Conservation (phyloP, 2,113 vertebrate species). For the Oreochromis spilurus region DNA sequence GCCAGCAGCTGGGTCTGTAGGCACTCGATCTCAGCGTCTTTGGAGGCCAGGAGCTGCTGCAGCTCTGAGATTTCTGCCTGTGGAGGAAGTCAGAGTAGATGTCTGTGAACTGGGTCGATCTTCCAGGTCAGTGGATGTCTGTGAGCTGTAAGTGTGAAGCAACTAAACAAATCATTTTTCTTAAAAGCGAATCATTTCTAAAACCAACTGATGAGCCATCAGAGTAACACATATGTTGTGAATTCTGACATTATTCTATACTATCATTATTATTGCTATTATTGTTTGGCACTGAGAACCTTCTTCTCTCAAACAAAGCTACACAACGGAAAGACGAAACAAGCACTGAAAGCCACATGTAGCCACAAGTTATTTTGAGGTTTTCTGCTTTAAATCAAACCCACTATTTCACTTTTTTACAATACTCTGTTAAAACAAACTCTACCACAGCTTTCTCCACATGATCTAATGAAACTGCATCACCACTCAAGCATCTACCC, state of each 20-base stretch:
- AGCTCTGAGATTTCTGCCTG: constrained; percentile 91
- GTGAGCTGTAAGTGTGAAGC: not conserved
- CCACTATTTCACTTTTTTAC: not conserved
- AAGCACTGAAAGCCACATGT: not conserved
- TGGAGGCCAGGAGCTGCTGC: constrained; percentile 84
- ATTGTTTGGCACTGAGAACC: not conserved
- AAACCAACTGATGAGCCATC: not conserved
- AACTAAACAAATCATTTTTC: not conserved
- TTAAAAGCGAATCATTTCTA: not conserved
- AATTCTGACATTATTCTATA: not conserved
- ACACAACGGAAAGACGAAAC: not conserved
- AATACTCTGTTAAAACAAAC: not conserved
- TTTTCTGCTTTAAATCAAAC: not conserved
- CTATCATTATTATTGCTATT: fast-evolving
- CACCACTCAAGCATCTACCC: not conserved
- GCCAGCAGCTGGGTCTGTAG: constrained; percentile 84
- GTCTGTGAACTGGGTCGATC: not conserved
- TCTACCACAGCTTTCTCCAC: not conserved
- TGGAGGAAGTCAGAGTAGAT: not conserved
- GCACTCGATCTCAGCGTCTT: constrained; percentile 90
- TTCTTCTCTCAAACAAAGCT: not conserved
- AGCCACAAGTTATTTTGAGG: not conserved
- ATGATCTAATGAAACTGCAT: not conserved
- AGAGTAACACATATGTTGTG: not conserved
- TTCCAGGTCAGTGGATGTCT: not conserved